Conservation (phyloP, 2,888 invertebrate genomes). For the Plagiodera versicolora region DNA sequence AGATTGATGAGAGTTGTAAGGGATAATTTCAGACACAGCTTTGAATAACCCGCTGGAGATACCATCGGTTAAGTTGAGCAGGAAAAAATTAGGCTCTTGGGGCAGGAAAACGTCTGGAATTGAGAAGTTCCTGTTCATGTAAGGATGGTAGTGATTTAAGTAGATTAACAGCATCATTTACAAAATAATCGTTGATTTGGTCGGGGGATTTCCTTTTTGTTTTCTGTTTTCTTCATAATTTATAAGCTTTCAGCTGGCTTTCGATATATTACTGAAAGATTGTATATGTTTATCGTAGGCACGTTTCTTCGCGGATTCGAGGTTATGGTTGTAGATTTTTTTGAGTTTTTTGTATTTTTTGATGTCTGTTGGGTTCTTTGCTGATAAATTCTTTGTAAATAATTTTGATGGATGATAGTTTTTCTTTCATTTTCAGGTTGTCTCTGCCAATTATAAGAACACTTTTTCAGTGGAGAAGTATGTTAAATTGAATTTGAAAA, state of each 20-base stretch:
- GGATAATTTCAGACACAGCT: not conserved
- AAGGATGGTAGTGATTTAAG: constrained; percentile 1
- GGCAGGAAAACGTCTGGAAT: not conserved
- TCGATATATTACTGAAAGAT: constrained; percentile 2
- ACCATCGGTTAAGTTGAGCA: not conserved
- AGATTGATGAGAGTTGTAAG: not conserved
- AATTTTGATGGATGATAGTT: no score
- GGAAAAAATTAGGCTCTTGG: not conserved
- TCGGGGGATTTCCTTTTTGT: not conserved
- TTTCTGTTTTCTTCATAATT: constrained; percentile 3
- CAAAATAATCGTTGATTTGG: not conserved
- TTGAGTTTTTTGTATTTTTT: no score
- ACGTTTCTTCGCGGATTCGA: no score
- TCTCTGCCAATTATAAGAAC: no score
- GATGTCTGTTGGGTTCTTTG: no score
- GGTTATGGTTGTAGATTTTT: no score
- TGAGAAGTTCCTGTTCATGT: constrained; percentile 4
- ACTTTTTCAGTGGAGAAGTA: no score
- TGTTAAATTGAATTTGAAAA: no score
- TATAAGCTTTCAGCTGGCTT: constrained; percentile 9
- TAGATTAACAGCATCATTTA: not conserved
- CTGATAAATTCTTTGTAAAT: no score
- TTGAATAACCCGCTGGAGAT: constrained; percentile 1
- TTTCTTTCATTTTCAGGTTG: no score
- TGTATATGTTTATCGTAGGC: no score